phyloP scores from a whole-genome alignment of 2,888 invertebrate genomes.

The Eupithecia subfuscata region DNA sequence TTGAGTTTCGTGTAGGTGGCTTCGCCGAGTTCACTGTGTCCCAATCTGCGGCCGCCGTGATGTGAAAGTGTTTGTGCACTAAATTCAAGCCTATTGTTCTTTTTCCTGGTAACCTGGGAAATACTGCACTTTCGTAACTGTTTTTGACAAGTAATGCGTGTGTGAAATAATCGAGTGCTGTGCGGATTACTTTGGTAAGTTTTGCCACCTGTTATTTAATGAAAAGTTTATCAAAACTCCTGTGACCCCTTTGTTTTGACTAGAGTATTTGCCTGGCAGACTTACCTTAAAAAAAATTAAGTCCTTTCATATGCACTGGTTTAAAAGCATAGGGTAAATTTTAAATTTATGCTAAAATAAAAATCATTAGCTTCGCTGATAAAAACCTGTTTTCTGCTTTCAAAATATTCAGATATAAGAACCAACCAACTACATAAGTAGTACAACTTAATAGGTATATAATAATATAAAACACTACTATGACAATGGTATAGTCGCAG shows the following conservation, averaged over 20 bases:
- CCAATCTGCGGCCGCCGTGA: conserved; percentile 57
- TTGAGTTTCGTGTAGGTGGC: conserved; percentile 78
- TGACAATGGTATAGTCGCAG: not conserved
- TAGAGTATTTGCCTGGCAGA: not conserved
- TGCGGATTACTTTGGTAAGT: conserved; percentile 51
- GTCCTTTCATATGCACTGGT: not conserved
- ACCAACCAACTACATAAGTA: not conserved
- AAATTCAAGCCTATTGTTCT: conserved; percentile 82
- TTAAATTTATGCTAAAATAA: not conserved
- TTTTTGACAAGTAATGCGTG: conserved; percentile 57
- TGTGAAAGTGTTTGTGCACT: conserved; percentile 83
- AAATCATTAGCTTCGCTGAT: not conserved
- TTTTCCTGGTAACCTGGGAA: conserved; percentile 76
- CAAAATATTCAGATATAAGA: not conserved
- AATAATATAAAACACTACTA: too few species aligned
- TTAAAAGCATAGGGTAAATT: not conserved
- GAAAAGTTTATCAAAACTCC: conserved; percentile 18
- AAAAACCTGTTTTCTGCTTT: not conserved
- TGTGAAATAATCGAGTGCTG: conserved; percentile 31
- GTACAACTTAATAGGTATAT: too few species aligned
- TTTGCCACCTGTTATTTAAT: not conserved
- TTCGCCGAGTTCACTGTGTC: conserved; percentile 66
- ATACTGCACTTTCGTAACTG: conserved; percentile 64
- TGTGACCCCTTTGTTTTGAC: conserved; percentile 5
- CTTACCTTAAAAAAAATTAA: not conserved